Evolutionary conservation across 2,888 invertebrate genomes (phyloP).

Genomic region (Glaucopsyche alexis): DNA sequence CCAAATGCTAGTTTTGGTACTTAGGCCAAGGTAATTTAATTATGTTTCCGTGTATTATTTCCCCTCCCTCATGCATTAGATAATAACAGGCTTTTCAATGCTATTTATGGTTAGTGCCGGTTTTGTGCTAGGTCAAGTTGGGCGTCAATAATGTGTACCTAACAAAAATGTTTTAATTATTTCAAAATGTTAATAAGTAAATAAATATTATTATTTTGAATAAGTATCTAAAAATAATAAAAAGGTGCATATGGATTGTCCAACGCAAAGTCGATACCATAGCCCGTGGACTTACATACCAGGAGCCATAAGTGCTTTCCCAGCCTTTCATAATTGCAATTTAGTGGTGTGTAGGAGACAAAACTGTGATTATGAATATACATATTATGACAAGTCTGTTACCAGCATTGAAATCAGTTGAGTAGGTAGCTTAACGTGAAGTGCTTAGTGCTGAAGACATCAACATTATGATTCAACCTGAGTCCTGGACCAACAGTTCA

Average conservation of each 20-base stretch:
- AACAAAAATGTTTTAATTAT: background rate
- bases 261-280: background rate
- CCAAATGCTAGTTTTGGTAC: background rate
- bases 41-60: background rate
- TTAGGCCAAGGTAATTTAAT: background rate
- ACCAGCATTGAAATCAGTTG: too few relatives aligned
- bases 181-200: too few relatives aligned
- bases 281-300: background rate
- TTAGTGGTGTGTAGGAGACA: too few relatives aligned
- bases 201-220: too few relatives aligned
- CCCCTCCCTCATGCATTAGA: background rate
- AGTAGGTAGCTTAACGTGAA: too few relatives aligned
- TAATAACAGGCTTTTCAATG: background rate
- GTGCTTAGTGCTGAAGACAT: too few relatives aligned
- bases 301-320: background rate
- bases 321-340: background rate
- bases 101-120: background rate
- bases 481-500: conserved; percentile 4
- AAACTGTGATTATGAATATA: too few relatives aligned
- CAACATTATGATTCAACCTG: background rate
- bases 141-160: background rate
- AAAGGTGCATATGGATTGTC: background rate
- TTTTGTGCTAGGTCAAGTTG: background rate
- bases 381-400: background rate
- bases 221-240: background rate